Conservation (phyloP, 2,888 invertebrate species). For the Hybos culiciformis region DNA sequence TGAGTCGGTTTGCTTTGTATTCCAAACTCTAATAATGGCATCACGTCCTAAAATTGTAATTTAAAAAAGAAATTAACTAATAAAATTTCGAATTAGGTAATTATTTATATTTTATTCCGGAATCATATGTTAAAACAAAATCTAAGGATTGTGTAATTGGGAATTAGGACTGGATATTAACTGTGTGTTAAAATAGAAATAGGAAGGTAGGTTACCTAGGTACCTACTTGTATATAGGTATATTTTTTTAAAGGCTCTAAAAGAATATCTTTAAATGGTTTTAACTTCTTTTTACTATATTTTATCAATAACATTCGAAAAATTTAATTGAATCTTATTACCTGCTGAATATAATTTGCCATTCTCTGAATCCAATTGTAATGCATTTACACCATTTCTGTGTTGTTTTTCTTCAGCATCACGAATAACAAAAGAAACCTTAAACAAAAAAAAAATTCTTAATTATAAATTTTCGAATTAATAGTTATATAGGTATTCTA, state of each 20-base stretch:
- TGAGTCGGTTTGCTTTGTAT: slow-evolving; percentile 43
- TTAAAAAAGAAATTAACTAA: background rate
- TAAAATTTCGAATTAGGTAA: background rate
- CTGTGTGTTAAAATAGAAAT: too few relatives aligned
- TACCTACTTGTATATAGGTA: too few relatives aligned
- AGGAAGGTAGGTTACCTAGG: too few relatives aligned
- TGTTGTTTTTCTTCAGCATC: slow-evolving; percentile 90
- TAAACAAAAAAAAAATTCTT: background rate
- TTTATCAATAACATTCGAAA: background rate
- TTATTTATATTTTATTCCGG: too few relatives aligned
- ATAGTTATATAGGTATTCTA: background rate
- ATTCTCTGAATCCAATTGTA: slow-evolving; percentile 80
- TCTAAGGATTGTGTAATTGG: too few relatives aligned
- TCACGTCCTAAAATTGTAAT: slow-evolving; percentile 55
- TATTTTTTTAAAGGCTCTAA: too few relatives aligned
- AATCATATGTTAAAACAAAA: too few relatives aligned
- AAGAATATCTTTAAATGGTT: too few relatives aligned
- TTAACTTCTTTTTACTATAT: background rate
- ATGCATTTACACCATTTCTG: slow-evolving; percentile 88
- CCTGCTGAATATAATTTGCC: slow-evolving; percentile 83
- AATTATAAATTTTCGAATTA: background rate
- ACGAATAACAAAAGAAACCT: slow-evolving; percentile 97
- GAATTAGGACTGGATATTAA: too few relatives aligned
- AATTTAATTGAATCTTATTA: background rate
- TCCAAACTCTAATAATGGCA: slow-evolving; percentile 91